Evolutionary conservation across 2,113 vertebrate species (phyloP).

Genomic region (Pachyramphus minor): DNA sequence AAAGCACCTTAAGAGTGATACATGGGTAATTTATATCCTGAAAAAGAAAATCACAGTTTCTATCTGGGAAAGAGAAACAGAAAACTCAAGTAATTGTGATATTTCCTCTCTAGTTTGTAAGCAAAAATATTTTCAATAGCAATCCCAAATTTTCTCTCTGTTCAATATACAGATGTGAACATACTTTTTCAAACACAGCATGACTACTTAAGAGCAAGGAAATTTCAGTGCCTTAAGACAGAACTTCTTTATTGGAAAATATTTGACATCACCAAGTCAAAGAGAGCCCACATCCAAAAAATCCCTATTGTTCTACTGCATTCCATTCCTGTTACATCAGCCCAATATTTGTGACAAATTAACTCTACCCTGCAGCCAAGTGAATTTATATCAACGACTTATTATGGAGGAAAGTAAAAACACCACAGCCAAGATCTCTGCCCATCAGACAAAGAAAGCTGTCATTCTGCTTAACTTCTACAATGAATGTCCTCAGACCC

Average conservation of each 20-base stretch:
- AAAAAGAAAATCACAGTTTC: neutral
- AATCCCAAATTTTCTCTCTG: neutral
- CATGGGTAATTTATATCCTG: neutral
- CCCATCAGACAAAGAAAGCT: slow-evolving; percentile 70
- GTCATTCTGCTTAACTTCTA: slow-evolving; percentile 74
- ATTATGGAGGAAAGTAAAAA: slow-evolving; percentile 72
- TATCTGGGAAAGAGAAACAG: neutral
- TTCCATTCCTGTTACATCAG: slow-evolving; percentile 76
- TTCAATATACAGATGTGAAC: slow-evolving; percentile 6
- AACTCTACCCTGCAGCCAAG: slow-evolving; percentile 74
- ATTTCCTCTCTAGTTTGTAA: neutral
- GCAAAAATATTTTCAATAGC: neutral
- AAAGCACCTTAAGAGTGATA: neutral
- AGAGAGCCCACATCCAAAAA: neutral
- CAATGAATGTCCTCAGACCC: slow-evolving; percentile 60
- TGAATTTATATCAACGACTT: slow-evolving; percentile 76
- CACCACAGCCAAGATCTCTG: slow-evolving; percentile 68
- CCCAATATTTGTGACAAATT: slow-evolving; percentile 72
- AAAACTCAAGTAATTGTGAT: neutral
- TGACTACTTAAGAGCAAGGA: slow-evolving; percentile 53
- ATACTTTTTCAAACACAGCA: slow-evolving; percentile 29
- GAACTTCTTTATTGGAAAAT: slow-evolving; percentile 62
- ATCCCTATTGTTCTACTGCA: slow-evolving; percentile 62
- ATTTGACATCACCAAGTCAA: slow-evolving; percentile 37
- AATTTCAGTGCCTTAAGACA: slow-evolving; percentile 42